Conservation (phyloP, 2,797 vertebrate genomes). For the Cynodonichthys magdalenae region DNA sequence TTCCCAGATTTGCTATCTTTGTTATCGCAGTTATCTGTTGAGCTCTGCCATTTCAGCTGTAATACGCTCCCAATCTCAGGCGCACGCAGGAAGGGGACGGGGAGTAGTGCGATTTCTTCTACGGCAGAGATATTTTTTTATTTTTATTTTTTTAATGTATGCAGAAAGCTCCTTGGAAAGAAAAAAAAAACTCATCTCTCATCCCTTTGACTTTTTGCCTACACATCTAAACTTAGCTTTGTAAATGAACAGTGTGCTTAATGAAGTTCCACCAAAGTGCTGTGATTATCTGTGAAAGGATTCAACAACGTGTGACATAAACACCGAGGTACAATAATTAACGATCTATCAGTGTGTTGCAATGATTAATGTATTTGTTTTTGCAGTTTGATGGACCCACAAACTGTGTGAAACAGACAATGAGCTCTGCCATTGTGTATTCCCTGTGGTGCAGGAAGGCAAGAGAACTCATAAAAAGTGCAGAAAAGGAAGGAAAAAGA, state of each 20-base stretch:
- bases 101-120: slow-evolving; percentile 52
- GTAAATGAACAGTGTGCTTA: slow-evolving; percentile 72
- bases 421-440: slow-evolving; percentile 67
- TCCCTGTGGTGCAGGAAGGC: slow-evolving; percentile 60
- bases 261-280: slow-evolving; percentile 75
- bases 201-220: slow-evolving; percentile 50
- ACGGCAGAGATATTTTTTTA: slow-evolving; percentile 62
- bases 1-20: slow-evolving; percentile 80
- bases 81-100: slow-evolving; percentile 37
- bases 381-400: slow-evolving; percentile 77
- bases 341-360: slow-evolving; percentile 77
- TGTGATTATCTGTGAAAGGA: slow-evolving; percentile 75
- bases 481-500: slow-evolving; percentile 47
- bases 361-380: slow-evolving; percentile 83
- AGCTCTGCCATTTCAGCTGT: slow-evolving; percentile 74
- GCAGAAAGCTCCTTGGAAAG: slow-evolving; percentile 60
- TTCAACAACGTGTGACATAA: slow-evolving; percentile 76
- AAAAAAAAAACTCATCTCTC: slow-evolving; percentile 46
- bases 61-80: slow-evolving; percentile 64
- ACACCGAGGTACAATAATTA: slow-evolving; percentile 79
- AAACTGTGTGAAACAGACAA: slow-evolving; percentile 73
- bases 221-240: slow-evolving; percentile 56
- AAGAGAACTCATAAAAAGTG: slow-evolving; percentile 31
- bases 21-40: slow-evolving; percentile 77
- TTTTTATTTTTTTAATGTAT: slow-evolving; percentile 72